These are phyloP conservation scores for Heliothis virescens DNA, from an alignment of 1,140 invertebrate genomes.

Conservation along the genomic window DNA sequence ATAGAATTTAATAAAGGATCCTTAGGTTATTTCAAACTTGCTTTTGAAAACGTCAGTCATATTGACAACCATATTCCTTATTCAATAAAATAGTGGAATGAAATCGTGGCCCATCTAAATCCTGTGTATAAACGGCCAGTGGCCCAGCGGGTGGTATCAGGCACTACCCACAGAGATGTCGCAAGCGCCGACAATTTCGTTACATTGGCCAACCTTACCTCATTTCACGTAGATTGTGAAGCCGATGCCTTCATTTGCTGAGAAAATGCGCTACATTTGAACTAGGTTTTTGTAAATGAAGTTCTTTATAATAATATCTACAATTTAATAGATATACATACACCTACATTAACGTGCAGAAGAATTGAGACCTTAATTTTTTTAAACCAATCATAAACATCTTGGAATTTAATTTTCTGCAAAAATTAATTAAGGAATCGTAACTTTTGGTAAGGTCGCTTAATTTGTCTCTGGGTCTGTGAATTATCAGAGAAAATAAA, in stretches of 20 bases:
- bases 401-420: no score
- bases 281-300: neutral
- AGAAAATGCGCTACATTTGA: constrained; percentile 28
- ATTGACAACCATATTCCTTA: neutral
- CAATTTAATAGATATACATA: no score
- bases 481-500: no score
- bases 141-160: constrained; percentile 51
- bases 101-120: constrained; percentile 28
- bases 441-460: no score
- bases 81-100: neutral
- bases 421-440: no score
- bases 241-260: constrained; percentile 30
- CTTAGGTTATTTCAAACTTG: no score
- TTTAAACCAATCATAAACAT: no score
- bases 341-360: no score
- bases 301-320: no score
- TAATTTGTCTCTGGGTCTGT: no score
- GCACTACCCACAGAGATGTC: constrained; percentile 53
- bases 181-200: constrained; percentile 59
- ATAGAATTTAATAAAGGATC: neutral
- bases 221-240: constrained; percentile 59
- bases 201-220: constrained; percentile 62
- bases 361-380: no score
- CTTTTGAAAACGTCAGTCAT: no score
- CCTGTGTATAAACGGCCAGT: constrained; percentile 9